Evolutionary conservation across 2,113 vertebrate species (phyloP), one percentile per base, ranked within the genome.

Genomic region (Cariama cristata): DNA sequence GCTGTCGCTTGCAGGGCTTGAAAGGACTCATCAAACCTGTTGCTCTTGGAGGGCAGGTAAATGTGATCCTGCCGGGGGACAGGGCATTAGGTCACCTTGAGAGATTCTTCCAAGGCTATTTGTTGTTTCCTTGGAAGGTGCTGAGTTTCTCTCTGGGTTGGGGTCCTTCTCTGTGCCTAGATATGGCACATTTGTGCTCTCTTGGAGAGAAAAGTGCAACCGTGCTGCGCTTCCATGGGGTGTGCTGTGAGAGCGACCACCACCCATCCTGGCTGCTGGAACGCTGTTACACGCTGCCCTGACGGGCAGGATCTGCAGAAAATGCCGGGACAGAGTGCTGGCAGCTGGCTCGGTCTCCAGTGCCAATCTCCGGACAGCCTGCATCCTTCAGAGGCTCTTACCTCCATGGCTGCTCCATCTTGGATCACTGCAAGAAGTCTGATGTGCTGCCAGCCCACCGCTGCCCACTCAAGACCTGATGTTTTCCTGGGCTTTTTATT

Each of bases 401-500:
- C 38, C 32, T 92, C 62, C 1, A 0, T 45, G 22, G 81, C 59
- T 86, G 53, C 75, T 83, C 52, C 27, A 2, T 47, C 44, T 10
- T 23, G 42, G 56, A 44, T 88, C n/a, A 33, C n/a, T 82, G 42
- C 1, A 8, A 93, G 72, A 60, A 7, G 7, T 14, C 62, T 50
- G 49, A 47, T 18, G 24, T 23, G 20, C 44, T 86, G 45, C 27
- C 38, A 82, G 75, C 33, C 59, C 8, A 18, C 63, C 13, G 12
- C 28, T 0, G 0, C 24, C 30, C 28, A n/a, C 26, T 77, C 52
- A 66, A 88, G 64, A 74, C 33, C 26, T 44, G 16, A 21, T 56
- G 40, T 90, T 92, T 95, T 79, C 53, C 40, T 73, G 28, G 45
- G 19, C 27, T 69, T 83, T 90, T 74, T 69, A 58, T 69, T 90